Percentiles rank a stretch among this genome's conserved stretches.
Evolutionary conservation across 2,797 vertebrate species (phyloP).

Genomic region (Taeniopygia guttata): DNA sequence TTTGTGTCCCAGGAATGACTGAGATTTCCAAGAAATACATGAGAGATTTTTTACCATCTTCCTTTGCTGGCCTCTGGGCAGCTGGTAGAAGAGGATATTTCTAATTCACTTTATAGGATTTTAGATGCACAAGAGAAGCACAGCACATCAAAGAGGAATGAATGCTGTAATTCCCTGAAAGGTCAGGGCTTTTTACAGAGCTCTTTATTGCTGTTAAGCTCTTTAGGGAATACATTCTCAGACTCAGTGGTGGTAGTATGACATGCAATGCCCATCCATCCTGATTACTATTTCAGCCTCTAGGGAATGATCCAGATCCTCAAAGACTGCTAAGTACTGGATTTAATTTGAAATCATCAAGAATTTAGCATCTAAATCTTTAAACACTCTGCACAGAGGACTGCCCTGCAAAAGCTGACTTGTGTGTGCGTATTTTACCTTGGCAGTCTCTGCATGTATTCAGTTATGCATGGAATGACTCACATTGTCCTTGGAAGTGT

Average conservation of each 20-base stretch:
- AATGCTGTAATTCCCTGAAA: constrained; percentile 19
- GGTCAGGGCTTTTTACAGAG: not conserved
- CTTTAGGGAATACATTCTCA: not conserved
- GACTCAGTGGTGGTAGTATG: not conserved
- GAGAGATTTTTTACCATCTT: not conserved
- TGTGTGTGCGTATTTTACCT: not conserved
- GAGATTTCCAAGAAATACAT: not conserved
- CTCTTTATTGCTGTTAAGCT: constrained; percentile 30
- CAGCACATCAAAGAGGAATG: constrained; percentile 18
- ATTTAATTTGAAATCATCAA: not conserved
- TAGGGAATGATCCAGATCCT: not conserved
- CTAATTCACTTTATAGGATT: constrained; percentile 5
- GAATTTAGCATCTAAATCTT: not conserved
- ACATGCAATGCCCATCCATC: not conserved
- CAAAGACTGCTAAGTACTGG: not conserved
- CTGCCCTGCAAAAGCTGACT: not conserved
- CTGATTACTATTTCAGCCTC: not conserved
- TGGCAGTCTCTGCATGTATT: not conserved
- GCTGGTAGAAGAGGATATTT: not conserved
- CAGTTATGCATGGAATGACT: not conserved
- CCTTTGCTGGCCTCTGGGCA: not conserved
- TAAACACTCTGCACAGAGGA: not conserved
- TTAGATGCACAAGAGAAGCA: constrained; percentile 7
- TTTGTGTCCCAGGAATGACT: not conserved
- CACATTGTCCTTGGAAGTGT: not conserved